These are phyloP conservation scores for Heliopora coerulea DNA, from an alignment of 92 coral and sea anemone species.

Conservation along the genomic window DNA sequence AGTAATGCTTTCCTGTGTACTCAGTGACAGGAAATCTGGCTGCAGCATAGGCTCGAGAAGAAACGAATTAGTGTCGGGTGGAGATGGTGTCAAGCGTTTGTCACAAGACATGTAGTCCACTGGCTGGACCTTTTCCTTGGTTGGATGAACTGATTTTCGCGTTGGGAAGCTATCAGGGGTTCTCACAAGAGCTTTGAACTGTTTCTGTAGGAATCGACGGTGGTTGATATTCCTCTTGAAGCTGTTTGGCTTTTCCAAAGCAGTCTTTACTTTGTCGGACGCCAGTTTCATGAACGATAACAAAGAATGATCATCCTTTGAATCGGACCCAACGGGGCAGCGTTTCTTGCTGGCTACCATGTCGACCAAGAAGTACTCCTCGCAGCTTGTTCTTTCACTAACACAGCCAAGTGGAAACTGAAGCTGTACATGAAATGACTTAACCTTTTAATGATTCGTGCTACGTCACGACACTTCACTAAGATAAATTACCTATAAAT, in stretches of 20 bases:
- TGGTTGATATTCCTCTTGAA: constrained; percentile 97
- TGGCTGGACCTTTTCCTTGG: not conserved
- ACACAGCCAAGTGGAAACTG: not conserved
- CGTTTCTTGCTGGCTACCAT: constrained; percentile 36
- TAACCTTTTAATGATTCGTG: not conserved
- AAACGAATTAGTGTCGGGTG: not conserved
- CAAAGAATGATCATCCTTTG: constrained; percentile 65
- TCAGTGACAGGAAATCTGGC: not conserved
- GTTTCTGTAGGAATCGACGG: constrained; percentile 92
- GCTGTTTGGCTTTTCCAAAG: constrained; percentile 95
- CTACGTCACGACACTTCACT: not conserved
- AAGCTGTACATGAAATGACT: not conserved
- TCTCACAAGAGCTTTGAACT: constrained; percentile 43
- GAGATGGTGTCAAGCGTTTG: not conserved
- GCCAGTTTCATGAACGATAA: constrained; percentile 94
- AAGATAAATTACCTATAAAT: not conserved
- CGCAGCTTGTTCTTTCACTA: no score
- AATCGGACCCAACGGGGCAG: not conserved
- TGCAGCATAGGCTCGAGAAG: not conserved
- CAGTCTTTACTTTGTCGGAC: constrained; percentile 89
- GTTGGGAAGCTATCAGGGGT: not conserved
- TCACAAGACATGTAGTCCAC: not conserved
- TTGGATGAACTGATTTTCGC: not conserved
- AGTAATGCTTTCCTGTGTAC: not conserved
- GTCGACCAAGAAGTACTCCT: not conserved